Evolutionary conservation across 2,888 invertebrate species (phyloP), one percentile per base, ranked within the genome.

Genomic region (Erebia palarica): DNA sequence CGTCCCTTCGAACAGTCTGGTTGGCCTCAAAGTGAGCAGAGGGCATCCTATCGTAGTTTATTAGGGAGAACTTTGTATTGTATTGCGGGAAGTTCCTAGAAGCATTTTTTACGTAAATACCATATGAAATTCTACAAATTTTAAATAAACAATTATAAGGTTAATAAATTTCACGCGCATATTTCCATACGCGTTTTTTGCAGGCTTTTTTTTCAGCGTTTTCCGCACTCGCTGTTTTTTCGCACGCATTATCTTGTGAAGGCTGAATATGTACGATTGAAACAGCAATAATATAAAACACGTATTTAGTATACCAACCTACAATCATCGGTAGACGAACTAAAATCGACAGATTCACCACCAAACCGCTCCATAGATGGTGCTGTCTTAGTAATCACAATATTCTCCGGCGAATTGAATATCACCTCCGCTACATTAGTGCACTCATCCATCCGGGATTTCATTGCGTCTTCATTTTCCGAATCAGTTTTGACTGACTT

Each of bases 381-480:
- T 82, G 92, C 89, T 74, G 92, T 92, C 69, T 89, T 90, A 0
- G 87, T 89, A 49, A 92, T 91, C 11, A 90, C 76, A 7, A 92
- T 82, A 81, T 86, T 89, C 4, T 90, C 88, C 0, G 88, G 86
- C 0, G 89, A 87, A 1, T 84, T 84, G 60, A 89, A 89, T 0
- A 92, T 76, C 0, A 90, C 78, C 60, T 87, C 84, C 0, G 85
- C 80, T 0, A 79, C 72, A 8, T 68, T 68, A 8, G 13, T 21
- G 21, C 67, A 60, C 0, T 47, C 60, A 1, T 44, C n/a, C 8
- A 65, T 75, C 47, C 75, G 77, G 3, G 79, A 78, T 0, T 77
- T 77, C 4, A 77, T 81, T 0, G 79, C 78, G 0, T 88, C 86
- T 18, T 91, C 91, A 5, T 88, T 88, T 49, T 92, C 92, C 0